Conservation (phyloP, 2,888 invertebrate genomes). For the Celastrina argiolus region DNA sequence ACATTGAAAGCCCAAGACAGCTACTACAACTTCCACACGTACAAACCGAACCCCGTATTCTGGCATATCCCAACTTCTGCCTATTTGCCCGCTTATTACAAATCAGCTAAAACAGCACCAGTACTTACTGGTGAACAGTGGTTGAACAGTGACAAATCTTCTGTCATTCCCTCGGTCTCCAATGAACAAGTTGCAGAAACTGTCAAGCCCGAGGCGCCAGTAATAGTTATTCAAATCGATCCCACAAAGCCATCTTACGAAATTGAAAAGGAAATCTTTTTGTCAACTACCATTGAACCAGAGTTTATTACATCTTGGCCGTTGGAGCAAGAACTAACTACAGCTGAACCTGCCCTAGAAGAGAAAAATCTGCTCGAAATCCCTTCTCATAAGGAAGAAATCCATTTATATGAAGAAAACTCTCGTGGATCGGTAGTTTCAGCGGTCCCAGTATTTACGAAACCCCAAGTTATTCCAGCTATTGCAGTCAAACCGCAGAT, state of each 20-base stretch:
- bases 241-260: constrained; percentile 1
- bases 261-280: background rate
- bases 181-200: background rate
- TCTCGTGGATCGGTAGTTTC: background rate
- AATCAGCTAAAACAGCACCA: constrained; percentile 1
- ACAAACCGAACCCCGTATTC: background rate
- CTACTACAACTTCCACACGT: constrained; percentile 15
- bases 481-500: background rate
- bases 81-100: constrained; percentile 19
- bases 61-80: constrained; percentile 5
- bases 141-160: background rate
- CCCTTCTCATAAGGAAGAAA: background rate
- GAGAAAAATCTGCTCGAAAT: background rate
- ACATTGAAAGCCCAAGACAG: constrained; percentile 13
- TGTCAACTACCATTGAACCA: background rate
- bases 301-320: background rate
- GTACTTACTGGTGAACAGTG: background rate
- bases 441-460: background rate
- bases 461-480: background rate
- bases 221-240: background rate
- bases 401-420: background rate
- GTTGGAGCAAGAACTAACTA: background rate
- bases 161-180: background rate
- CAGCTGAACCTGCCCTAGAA: background rate
- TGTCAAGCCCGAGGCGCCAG: constrained; percentile 4